phyloP scores from a whole-genome alignment of 2,888 invertebrate species.

The Orgyia antiqua region DNA sequence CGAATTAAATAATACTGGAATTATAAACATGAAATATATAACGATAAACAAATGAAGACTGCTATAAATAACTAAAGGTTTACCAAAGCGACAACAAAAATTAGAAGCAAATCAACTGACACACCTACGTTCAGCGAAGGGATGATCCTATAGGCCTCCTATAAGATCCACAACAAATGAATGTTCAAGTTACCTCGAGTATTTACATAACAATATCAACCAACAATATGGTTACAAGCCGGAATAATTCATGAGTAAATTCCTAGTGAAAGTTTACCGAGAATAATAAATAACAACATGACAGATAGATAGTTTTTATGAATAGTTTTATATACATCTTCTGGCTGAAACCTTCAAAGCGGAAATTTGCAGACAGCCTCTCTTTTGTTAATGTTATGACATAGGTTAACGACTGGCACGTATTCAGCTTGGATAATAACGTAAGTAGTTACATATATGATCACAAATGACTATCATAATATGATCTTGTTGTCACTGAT shows the following conservation, averaged over 20 bases:
- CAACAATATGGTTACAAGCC: conserved; percentile 16
- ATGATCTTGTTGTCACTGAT: conserved; percentile 42
- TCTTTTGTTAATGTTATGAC: conserved; percentile 13
- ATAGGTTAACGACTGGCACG: conserved; percentile 15
- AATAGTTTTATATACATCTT: conserved; percentile 2
- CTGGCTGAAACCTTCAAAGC: conserved; percentile 1
- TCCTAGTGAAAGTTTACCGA: conserved; percentile 8
- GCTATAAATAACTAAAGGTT: no score
- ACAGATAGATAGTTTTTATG: conserved; percentile 4
- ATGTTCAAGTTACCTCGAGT: not conserved
- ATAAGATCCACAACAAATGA: no score
- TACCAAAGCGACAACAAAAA: no score
- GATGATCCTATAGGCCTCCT: no score
- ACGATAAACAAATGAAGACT: no score
- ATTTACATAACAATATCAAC: conserved; percentile 24
- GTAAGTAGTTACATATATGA: no score
- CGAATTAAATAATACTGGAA: no score
- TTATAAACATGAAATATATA: no score
- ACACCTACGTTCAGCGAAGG: no score
- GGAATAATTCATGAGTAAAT: conserved; percentile 15
- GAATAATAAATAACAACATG: conserved; percentile 7
- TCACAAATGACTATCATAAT: conserved; percentile 21
- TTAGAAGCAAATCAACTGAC: no score
- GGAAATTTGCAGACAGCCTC: conserved; percentile 1
- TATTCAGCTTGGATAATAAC: conserved; percentile 1